phyloP scores from a whole-genome alignment of 2,113 vertebrate species.

The Solea solea region DNA sequence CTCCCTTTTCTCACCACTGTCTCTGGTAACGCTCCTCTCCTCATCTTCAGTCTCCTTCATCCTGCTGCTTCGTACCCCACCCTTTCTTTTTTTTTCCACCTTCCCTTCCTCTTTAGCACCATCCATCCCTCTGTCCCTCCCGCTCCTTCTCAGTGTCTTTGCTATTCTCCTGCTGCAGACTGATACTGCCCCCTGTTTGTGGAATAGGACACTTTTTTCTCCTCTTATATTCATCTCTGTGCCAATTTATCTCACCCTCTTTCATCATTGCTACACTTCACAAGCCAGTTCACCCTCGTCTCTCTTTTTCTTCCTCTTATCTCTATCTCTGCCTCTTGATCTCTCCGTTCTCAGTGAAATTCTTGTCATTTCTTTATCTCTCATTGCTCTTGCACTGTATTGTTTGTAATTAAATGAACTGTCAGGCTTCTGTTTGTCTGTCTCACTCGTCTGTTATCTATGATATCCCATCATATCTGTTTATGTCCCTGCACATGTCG shows the following conservation, averaged over 20 bases:
- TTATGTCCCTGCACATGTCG: background rate
- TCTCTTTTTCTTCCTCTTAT: conserved; percentile 8
- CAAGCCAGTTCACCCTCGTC: conserved; percentile 21
- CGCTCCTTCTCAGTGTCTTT: conserved; percentile 8
- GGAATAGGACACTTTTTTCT: background rate
- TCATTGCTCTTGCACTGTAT: conserved; percentile 1
- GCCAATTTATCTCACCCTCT: conserved; percentile 47
- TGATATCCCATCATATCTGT: no score
- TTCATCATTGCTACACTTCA: conserved; percentile 50
- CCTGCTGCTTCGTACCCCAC: conserved; percentile 11
- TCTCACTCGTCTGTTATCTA: no score
- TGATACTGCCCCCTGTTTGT: conserved; percentile 69
- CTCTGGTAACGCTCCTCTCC: conserved; percentile 4
- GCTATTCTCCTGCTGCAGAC: conserved; percentile 43
- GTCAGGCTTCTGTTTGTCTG: background rate
- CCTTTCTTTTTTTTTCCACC: conserved; percentile 1
- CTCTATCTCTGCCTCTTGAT: conserved; percentile 17
- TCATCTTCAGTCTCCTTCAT: background rate
- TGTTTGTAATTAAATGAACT: no score
- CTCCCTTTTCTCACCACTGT: conserved; percentile 9
- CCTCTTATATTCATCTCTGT: background rate
- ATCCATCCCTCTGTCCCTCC: conserved; percentile 19
- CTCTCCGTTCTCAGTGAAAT: conserved; percentile 20
- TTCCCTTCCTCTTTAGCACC: conserved; percentile 6
- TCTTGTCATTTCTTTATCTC: conserved; percentile 7